A percentile compares a stretch with the other conserved stretches of the same genome.
These are phyloP conservation scores for Hirtodrosophila duncani DNA, from an alignment of 2,888 invertebrate species.

Conservation along the genomic window DNA sequence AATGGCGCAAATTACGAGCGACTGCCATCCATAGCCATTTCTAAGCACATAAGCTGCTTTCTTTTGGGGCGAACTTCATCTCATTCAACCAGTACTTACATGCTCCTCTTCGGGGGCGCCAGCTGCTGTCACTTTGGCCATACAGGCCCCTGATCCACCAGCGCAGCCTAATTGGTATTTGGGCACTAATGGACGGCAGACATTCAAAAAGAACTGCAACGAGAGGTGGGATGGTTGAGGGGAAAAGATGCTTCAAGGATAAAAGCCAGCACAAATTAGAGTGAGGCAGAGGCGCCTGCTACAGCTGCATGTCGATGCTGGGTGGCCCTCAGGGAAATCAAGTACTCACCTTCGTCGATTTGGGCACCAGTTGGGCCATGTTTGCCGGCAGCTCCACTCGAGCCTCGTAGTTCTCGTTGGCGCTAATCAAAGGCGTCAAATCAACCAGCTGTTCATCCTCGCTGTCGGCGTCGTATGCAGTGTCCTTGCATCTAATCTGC, in stretches of 20 bases:
- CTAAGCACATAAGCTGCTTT: slow-evolving; percentile 58
- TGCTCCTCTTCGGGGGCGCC: slow-evolving; percentile 75
- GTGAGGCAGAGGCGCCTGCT: background rate
- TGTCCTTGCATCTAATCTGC: slow-evolving; percentile 75
- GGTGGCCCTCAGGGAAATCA: slow-evolving; percentile 48
- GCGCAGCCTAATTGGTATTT: slow-evolving; percentile 77
- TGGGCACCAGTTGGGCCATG: slow-evolving; percentile 61
- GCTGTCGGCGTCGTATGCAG: slow-evolving; percentile 61
- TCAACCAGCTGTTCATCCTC: slow-evolving; percentile 68
- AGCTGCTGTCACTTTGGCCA: slow-evolving; percentile 69
- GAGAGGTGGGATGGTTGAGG: slow-evolving; percentile 1
- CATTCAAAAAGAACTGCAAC: slow-evolving; percentile 76
- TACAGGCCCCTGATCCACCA: slow-evolving; percentile 76
- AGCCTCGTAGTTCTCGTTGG: slow-evolving; percentile 76
- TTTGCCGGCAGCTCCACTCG: slow-evolving; percentile 64
- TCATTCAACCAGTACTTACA: slow-evolving; percentile 68
- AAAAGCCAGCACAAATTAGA: slow-evolving; percentile 38
- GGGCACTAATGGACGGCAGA: slow-evolving; percentile 78
- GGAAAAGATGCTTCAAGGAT: slow-evolving; percentile 22
- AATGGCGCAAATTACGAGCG: slow-evolving; percentile 22
- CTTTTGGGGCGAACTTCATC: slow-evolving; percentile 16
- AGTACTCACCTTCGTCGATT: slow-evolving; percentile 71
- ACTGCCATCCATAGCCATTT: slow-evolving; percentile 11
- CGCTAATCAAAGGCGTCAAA: slow-evolving; percentile 77
- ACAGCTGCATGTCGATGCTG: too few relatives aligned